These are phyloP conservation scores for Petrocephalus sullivani DNA, from an alignment of 2,797 vertebrate genomes.

Conservation along the genomic window DNA sequence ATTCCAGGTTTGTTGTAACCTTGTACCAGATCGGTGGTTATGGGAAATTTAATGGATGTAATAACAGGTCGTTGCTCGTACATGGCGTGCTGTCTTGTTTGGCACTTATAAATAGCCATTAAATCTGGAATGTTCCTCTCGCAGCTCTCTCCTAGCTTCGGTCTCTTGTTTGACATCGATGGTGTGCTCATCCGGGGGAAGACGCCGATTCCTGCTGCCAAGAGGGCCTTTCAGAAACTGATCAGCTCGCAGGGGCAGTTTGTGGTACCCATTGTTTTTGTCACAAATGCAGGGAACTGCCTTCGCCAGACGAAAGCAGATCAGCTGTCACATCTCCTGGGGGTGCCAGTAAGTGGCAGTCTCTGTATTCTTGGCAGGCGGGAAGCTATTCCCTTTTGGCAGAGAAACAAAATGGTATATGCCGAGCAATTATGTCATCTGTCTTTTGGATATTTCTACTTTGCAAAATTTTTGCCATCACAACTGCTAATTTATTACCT, in stretches of 20 bases:
- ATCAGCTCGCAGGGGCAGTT: constrained; percentile 68
- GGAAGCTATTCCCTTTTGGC: background rate
- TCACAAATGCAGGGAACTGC: constrained; percentile 84
- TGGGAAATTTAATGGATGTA: background rate
- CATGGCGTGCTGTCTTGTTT: background rate
- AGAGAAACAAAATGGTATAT: background rate
- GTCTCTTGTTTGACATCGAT: constrained; percentile 80
- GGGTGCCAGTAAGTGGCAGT: constrained; percentile 67
- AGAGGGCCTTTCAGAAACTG: constrained; percentile 71
- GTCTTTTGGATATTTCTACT: background rate
- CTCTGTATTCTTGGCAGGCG: background rate
- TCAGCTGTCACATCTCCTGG: constrained; percentile 74
- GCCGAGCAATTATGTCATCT: background rate
- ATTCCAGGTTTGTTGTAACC: background rate
- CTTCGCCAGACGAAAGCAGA: constrained; percentile 74
- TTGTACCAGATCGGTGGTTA: background rate
- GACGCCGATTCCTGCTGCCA: constrained; percentile 72
- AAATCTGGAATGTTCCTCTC: background rate
- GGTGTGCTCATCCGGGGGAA: constrained; percentile 78
- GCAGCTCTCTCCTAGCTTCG: constrained; percentile 65
- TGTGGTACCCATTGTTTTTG: constrained; percentile 76
- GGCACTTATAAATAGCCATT: background rate
- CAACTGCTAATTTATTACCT: background rate
- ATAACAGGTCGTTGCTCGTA: background rate
- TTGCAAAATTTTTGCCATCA: background rate